These are phyloP conservation scores for Hololepta plana DNA, from an alignment of 2,888 invertebrate genomes.

Conservation along the genomic window DNA sequence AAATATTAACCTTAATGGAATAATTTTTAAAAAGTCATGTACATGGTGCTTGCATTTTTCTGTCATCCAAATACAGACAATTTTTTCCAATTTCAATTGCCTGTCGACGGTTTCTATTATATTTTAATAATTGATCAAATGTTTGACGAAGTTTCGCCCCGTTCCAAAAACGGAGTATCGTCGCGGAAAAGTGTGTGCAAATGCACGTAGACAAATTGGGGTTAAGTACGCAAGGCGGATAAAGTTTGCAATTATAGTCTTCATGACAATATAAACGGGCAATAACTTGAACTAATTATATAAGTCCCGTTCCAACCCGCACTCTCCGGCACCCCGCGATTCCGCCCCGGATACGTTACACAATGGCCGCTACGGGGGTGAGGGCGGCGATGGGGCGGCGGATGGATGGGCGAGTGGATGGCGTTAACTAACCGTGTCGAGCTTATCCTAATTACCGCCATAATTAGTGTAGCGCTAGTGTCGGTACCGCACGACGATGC, in stretches of 20 bases:
- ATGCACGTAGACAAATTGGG: conserved; percentile 12
- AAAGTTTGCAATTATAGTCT: conserved; percentile 25
- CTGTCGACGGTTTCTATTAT: no score
- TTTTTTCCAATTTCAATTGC: no score
- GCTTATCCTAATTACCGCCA: conserved; percentile 29
- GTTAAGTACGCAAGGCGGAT: conserved; percentile 19
- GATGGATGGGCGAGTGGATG: conserved; percentile 10
- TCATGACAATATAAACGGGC: conserved; percentile 25
- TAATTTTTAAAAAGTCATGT: no score
- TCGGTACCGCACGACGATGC: conserved; percentile 18
- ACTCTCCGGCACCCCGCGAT: conserved; percentile 7
- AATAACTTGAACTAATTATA: conserved; percentile 25
- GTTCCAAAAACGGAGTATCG: no score
- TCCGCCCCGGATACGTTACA: conserved; percentile 7
- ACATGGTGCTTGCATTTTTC: no score
- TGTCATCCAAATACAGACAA: no score
- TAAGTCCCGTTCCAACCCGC: conserved; percentile 10
- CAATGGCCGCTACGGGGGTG: no score
- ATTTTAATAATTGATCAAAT: no score
- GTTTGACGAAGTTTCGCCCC: no score
- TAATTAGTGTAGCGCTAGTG: conserved; percentile 25
- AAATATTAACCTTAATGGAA: no score
- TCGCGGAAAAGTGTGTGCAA: no score
- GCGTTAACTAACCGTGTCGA: conserved; percentile 23
- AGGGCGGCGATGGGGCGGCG: conserved; percentile 5